Evolutionary conservation across 2,113 vertebrate genomes (phyloP).

Genomic region (Artemisiospiza belli): DNA sequence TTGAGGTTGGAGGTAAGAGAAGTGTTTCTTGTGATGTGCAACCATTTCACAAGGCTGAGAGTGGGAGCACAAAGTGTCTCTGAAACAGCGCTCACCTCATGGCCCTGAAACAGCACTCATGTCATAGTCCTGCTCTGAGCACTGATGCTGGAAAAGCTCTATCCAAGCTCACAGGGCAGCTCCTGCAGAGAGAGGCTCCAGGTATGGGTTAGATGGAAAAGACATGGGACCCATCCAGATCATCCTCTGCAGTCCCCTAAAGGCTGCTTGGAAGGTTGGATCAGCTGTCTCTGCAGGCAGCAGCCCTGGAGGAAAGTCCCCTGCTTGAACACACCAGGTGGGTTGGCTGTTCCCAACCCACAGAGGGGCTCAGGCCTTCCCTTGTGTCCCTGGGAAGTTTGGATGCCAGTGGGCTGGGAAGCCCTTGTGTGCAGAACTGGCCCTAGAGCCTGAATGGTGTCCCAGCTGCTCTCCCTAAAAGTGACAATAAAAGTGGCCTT

Average conservation of each 20-base stretch:
- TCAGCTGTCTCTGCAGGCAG: neutral
- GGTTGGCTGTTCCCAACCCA: neutral
- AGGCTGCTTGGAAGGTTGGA: neutral
- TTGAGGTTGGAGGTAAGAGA: fast-evolving
- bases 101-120: neutral
- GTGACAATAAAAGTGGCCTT: neutral
- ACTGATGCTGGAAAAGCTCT: neutral
- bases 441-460: neutral
- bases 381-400: neutral
- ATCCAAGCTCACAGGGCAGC: neutral
- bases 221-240: fast-evolving
- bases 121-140: neutral
- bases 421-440: neutral
- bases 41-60: neutral
- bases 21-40: fast-evolving
- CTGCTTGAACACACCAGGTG: neutral
- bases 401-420: neutral
- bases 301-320: neutral
- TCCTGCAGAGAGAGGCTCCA: neutral
- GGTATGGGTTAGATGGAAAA: neutral
- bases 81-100: neutral
- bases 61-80: neutral
- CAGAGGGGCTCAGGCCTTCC: neutral
- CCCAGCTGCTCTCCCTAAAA: neutral
- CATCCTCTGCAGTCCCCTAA: neutral